phyloP scores from a whole-genome alignment of 2,113 vertebrate species.

The Perca fluviatilis region DNA sequence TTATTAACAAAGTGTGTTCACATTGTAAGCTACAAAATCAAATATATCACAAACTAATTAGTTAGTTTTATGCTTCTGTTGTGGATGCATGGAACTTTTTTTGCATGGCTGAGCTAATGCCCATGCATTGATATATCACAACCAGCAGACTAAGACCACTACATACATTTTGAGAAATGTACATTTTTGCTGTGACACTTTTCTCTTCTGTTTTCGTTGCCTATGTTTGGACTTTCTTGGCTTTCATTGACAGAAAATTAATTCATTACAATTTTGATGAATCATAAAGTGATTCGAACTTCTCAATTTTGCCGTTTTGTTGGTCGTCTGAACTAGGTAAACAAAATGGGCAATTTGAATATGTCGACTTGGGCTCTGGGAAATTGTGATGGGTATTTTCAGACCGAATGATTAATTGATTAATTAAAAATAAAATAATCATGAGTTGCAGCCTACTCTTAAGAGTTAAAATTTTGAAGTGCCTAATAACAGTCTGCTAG shows the following conservation, averaged over 20 bases:
- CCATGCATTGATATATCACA: neutral
- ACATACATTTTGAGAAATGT: neutral
- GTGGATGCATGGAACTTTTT: neutral
- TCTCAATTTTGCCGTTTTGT: neutral
- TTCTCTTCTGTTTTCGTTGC: neutral
- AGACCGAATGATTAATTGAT: neutral
- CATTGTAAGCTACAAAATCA: neutral
- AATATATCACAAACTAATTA: neutral
- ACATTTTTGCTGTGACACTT: neutral
- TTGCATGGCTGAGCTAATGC: neutral
- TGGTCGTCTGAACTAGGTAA: neutral
- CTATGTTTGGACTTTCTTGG: neutral
- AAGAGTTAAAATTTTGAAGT: neutral
- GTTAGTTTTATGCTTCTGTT: neutral
- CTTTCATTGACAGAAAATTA: too few relatives aligned
- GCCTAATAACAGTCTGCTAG: neutral
- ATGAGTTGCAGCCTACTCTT: neutral
- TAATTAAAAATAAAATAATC: neutral
- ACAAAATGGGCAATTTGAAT: neutral
- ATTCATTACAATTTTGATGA: too few relatives aligned
- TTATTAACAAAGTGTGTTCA: neutral
- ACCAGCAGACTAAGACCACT: neutral
- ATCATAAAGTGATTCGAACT: neutral
- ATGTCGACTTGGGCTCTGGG: neutral
- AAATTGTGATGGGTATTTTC: neutral